phyloP scores from a whole-genome alignment of 23 tunicate genomes.

The Ciona savignyi region DNA sequence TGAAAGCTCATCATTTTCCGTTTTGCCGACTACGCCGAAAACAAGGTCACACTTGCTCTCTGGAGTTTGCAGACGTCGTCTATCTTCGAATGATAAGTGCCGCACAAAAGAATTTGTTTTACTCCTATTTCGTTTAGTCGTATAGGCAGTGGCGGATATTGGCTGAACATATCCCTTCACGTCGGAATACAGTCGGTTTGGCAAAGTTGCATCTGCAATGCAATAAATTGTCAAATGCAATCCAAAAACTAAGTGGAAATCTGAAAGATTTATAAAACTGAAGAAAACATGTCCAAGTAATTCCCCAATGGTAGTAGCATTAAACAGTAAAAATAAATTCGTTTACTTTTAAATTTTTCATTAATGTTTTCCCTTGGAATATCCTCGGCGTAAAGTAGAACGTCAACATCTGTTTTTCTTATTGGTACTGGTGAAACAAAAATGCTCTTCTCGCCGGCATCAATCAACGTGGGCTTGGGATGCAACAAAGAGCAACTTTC shows the following conservation, averaged over 20 bases:
- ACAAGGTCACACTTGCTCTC: background rate
- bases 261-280: too few species aligned
- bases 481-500: too few species aligned
- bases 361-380: background rate
- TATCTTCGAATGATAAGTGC: background rate
- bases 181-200: background rate
- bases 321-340: slow-evolving; percentile 30
- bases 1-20: background rate
- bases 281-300: too few species aligned
- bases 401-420: background rate
- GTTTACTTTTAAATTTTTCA: slow-evolving; percentile 24
- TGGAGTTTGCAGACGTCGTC: background rate
- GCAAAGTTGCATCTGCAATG: background rate
- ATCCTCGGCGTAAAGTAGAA: too few species aligned
- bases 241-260: background rate
- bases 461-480: too few species aligned
- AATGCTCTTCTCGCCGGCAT: too few species aligned
- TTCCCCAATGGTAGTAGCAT: too few species aligned
- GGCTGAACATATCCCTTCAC: background rate
- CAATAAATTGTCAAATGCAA: background rate
- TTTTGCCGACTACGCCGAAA: background rate
- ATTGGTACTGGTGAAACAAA: too few species aligned
- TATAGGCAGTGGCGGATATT: background rate
- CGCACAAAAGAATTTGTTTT: background rate
- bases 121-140: background rate